These are phyloP conservation scores for Drosophila fulvimacula DNA, from an alignment of 2,888 invertebrate species.

Conservation along the genomic window DNA sequence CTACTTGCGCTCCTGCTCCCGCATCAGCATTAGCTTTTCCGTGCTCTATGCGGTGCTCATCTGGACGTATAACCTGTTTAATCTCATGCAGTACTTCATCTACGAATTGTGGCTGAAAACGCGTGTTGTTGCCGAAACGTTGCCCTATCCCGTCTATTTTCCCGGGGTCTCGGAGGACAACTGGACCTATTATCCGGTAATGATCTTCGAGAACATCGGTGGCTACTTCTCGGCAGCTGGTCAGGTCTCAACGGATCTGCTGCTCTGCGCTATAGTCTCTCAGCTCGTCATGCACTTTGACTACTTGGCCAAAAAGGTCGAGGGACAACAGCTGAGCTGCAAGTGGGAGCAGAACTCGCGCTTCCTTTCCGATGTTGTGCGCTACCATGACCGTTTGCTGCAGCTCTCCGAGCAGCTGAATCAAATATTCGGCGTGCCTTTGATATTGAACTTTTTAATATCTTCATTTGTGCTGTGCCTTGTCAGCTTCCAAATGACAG, in stretches of 20 bases:
- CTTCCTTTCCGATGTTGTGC: conserved; percentile 58
- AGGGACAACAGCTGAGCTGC: conserved; percentile 22
- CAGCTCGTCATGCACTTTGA: conserved; percentile 83
- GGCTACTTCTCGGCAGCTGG: conserved; percentile 76
- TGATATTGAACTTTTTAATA: conserved; percentile 79
- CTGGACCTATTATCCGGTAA: conserved; percentile 70
- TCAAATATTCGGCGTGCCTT: conserved; percentile 78
- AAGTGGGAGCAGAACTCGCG: conserved; percentile 46
- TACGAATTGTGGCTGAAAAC: conserved; percentile 59
- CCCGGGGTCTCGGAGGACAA: conserved; percentile 70
- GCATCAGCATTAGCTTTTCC: conserved; percentile 68
- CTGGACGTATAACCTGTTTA: conserved; percentile 81
- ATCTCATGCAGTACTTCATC: conserved; percentile 65
- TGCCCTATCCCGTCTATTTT: conserved; percentile 71
- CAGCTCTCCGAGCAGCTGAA: conserved; percentile 69
- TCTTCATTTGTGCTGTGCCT: conserved; percentile 83
- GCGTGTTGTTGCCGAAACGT: conserved; percentile 46
- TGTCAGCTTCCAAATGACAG: conserved; percentile 81
- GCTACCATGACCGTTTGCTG: conserved; percentile 69
- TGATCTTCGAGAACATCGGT: conserved; percentile 62
- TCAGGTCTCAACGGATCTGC: conserved; percentile 79
- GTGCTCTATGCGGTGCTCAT: conserved; percentile 78
- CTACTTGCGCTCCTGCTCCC: conserved; percentile 53
- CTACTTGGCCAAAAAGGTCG: conserved; percentile 57
- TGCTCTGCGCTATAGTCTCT: conserved; percentile 76